phyloP scores from a whole-genome alignment of 2,888 invertebrate species.

The Carabus problematicus region DNA sequence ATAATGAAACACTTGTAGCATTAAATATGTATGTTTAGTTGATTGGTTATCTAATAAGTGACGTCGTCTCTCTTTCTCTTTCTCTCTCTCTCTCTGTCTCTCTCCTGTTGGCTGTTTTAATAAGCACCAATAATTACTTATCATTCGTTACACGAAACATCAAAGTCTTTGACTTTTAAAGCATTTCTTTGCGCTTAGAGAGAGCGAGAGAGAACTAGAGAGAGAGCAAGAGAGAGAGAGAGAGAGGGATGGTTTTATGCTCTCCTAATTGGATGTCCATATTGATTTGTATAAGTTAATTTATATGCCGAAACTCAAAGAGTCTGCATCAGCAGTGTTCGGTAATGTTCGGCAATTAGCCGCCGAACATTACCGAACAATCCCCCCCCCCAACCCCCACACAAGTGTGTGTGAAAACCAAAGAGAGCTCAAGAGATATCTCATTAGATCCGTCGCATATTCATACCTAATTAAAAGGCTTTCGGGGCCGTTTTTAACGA shows the following conservation, averaged over 20 bases:
- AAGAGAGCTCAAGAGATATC: constrained; percentile 8
- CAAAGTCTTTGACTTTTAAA: constrained; percentile 42
- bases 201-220: too few relatives aligned
- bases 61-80: background rate
- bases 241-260: background rate
- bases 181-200: too few relatives aligned
- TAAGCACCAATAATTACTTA: constrained; percentile 41
- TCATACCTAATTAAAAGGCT: constrained; percentile 41
- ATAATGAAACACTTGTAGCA: too few relatives aligned
- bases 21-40: too few relatives aligned
- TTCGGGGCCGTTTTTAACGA: constrained; percentile 7
- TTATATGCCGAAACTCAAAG: constrained; percentile 40
- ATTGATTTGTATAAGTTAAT: constrained; percentile 42
- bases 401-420: too few relatives aligned
- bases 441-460: constrained; percentile 39
- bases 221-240: too few relatives aligned
- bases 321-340: constrained; percentile 3
- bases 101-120: constrained; percentile 39
- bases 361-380: too few relatives aligned
- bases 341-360: too few relatives aligned
- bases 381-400: too few relatives aligned
- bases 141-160: constrained; percentile 37
- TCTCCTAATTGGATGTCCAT: constrained; percentile 34
- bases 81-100: background rate
- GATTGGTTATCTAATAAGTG: too few relatives aligned